A percentile compares a stretch with the other conserved stretches of the same genome.
Conservation (phyloP, 1,140 invertebrate species). For the Fragariocoptes setiger region DNA sequence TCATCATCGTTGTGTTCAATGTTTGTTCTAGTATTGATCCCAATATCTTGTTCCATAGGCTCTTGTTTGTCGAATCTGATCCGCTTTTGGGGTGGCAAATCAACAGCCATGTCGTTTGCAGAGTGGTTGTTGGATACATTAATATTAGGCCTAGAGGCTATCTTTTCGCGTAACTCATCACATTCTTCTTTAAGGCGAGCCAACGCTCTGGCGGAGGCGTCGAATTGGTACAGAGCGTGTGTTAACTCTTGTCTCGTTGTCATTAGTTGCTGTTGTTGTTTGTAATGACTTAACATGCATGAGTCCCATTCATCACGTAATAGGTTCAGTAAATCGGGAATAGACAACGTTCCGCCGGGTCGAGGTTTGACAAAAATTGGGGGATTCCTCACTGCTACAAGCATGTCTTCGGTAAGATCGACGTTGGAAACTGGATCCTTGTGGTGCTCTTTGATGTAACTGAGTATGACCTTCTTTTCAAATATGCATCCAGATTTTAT, state of each 20-base stretch:
- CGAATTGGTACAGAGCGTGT: constrained; percentile 73
- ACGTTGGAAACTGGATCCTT: constrained; percentile 80
- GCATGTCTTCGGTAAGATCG: constrained; percentile 44
- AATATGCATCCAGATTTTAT: constrained; percentile 78
- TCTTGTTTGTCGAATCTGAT: no score
- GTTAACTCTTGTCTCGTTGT: constrained; percentile 54
- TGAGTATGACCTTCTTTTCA: constrained; percentile 77
- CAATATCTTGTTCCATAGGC: no score
- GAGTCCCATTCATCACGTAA: constrained; percentile 99
- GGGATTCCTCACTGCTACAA: constrained; percentile 82
- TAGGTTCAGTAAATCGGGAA: constrained; percentile 82
- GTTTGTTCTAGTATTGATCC: no score
- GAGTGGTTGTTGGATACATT: no score
- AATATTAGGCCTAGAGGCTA: no score
- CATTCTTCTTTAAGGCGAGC: constrained; percentile 77
- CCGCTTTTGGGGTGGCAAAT: no score
- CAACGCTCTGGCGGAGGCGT: constrained; percentile 93
- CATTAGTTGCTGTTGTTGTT: constrained; percentile 77
- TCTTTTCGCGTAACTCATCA: neutral
- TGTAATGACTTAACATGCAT: constrained; percentile 85
- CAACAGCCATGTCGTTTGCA: no score
- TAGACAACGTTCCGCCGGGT: constrained; percentile 81
- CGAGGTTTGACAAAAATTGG: constrained; percentile 71
- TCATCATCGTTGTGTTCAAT: no score
- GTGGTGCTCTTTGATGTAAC: constrained; percentile 83